These are phyloP conservation scores for Albula glossodonta DNA, from an alignment of 2,113 vertebrate species.

Conservation along the genomic window DNA sequence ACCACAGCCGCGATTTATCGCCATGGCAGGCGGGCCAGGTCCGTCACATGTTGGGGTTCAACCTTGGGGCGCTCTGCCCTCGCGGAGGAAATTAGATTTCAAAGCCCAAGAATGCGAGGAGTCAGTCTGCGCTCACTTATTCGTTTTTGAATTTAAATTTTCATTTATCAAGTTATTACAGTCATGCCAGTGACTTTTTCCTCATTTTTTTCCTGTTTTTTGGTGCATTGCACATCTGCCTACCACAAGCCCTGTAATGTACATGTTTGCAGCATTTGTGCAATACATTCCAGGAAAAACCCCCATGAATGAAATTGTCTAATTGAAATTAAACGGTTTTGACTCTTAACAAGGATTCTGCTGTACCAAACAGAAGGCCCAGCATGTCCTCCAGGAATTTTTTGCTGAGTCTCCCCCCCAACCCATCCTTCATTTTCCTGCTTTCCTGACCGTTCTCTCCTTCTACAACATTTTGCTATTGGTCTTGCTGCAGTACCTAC, in stretches of 20 bases:
- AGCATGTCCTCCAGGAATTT: neutral
- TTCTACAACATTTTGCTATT: neutral
- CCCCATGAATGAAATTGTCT: neutral
- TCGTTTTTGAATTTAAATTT: too few relatives aligned
- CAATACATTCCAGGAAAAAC: neutral
- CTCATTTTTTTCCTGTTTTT: neutral
- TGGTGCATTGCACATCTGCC: neutral
- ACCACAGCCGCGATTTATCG: too few relatives aligned
- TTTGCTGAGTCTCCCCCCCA: neutral
- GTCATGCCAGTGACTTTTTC: neutral
- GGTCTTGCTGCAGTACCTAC: too few relatives aligned
- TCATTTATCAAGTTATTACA: too few relatives aligned
- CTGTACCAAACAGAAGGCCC: neutral
- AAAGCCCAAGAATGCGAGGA: neutral
- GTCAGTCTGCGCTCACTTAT: neutral
- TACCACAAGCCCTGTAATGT: neutral
- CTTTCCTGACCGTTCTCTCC: neutral
- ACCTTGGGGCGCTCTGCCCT: conserved; percentile 26
- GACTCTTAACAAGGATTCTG: neutral
- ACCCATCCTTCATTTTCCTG: neutral
- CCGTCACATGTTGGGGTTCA: conserved; percentile 58
- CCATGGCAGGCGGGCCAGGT: conserved; percentile 1
- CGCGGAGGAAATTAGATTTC: conserved; percentile 34
- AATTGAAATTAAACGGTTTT: neutral
- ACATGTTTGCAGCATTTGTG: neutral